Evolutionary conservation across 1,140 invertebrate species (phyloP).

Genomic region (Sycobia sp.): DNA sequence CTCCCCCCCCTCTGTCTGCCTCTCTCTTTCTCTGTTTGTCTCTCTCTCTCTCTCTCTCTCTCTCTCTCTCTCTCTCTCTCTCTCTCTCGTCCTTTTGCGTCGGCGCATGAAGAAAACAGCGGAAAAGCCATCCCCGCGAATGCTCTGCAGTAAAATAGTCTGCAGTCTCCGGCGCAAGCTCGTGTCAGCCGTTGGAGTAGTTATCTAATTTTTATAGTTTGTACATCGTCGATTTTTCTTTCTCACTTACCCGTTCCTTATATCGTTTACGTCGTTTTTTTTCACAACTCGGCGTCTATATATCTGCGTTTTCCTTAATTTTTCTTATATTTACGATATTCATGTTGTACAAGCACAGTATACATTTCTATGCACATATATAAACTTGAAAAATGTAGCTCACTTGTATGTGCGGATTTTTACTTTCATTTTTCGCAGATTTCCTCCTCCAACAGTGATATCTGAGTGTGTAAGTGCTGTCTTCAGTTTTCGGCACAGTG

Average conservation of each 20-base stretch:
- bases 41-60: slow-evolving; percentile 8
- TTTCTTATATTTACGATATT: no score
- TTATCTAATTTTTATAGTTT: background rate
- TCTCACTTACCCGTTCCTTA: background rate
- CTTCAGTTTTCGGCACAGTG: no score
- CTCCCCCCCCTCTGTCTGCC: no score
- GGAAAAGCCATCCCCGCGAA: slow-evolving; percentile 17
- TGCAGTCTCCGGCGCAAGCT: slow-evolving; percentile 33
- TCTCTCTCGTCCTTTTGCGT: background rate
- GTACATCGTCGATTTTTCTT: background rate
- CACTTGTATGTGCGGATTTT: no score
- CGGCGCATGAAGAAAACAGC: slow-evolving; percentile 14
- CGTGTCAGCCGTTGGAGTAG: background rate
- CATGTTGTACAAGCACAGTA: no score
- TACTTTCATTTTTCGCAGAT: no score
- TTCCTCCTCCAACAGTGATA: no score
- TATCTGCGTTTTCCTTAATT: no score
- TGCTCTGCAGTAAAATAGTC: slow-evolving; percentile 1
- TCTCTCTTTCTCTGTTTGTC: no score
- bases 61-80: background rate
- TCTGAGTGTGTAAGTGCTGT: no score
- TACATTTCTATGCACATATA: no score
- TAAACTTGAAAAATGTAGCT: no score
- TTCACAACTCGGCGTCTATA: background rate
- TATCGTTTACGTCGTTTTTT: background rate